Evolutionary conservation across 2,113 vertebrate genomes (phyloP).

Genomic region (Gobio gobio): DNA sequence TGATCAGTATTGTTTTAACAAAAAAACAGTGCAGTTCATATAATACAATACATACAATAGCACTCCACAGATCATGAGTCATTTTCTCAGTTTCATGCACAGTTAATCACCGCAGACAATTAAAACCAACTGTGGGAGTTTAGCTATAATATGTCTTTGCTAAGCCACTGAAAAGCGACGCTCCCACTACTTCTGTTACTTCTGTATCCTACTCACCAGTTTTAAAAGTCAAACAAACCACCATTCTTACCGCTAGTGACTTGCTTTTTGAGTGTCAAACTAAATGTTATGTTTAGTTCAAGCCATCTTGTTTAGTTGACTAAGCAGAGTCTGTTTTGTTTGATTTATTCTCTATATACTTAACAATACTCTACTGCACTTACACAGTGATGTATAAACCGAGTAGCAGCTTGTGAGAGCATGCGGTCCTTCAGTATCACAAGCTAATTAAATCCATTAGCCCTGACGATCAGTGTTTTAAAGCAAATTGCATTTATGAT

Average conservation of each 20-base stretch:
- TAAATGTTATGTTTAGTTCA: conserved; percentile 13
- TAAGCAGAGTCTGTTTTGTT: background rate
- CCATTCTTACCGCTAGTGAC: conserved; percentile 3
- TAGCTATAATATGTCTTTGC: background rate
- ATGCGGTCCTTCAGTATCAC: background rate
- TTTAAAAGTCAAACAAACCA: conserved; percentile 38
- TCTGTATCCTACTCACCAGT: background rate
- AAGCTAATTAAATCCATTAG: background rate
- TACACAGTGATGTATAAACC: background rate
- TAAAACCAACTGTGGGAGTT: conserved; percentile 25
- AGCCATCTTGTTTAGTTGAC: background rate
- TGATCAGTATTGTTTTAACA: background rate
- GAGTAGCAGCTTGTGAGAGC: background rate
- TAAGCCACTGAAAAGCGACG: background rate
- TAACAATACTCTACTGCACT: background rate
- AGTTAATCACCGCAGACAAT: background rate
- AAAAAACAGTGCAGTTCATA: background rate
- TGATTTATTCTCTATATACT: background rate
- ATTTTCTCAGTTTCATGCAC: conserved; percentile 9
- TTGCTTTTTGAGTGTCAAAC: conserved; percentile 2
- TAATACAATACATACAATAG: background rate
- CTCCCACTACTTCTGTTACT: background rate
- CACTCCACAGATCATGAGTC: background rate
- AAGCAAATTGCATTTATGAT: background rate
- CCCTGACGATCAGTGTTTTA: background rate